Base-by-base conservation (phyloP, 1,140 invertebrate species). In the Pseudobourletiella spinata region DNA sequence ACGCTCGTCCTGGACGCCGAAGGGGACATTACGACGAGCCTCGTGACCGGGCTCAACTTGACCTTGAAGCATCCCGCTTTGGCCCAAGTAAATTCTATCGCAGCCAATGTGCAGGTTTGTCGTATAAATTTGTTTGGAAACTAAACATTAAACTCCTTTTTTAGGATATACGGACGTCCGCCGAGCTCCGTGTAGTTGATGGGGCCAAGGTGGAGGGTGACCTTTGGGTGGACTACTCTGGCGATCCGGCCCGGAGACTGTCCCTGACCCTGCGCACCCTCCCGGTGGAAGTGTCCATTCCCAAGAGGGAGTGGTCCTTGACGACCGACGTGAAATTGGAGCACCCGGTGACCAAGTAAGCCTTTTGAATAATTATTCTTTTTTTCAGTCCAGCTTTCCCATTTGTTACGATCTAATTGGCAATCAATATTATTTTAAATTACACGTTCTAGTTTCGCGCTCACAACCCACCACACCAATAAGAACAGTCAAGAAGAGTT, bases 311-410 rank as follows among this genome's bases (percentile, higher is more conserved):
- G 42, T 69, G 64, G 64, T 59, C 66, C 35, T 43, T 69, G 20
- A 58, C 54, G 15, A 57, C 61, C 22, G 56, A 61, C 35, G 24
- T 57, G 16, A 28, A 57, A 59, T 56, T 69, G 11, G 35, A 61
- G 30, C 67, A 69, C 44, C 50, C 59, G 39, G 64, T 55, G 64
- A 69, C 67, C 61, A 66, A 66, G 67, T 69, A 59, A 66, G 67
- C 64, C 65, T 65, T 61, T 64, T 63, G 2, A 51, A 28, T 18
- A 15, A 28, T 46, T 28, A 16, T 30, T 54, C 25, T 54, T 22
- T 55, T 55, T 6, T 55, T 18, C 30, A n/a, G n/a, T n/a, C n/a
- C n/a, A n/a, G n/a, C 26, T 39, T 6, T 3, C 29, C 32, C 4
- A 3, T 24, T 3, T 25, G 11, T 26, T 28, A 26, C 50, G 50